These are phyloP conservation scores for Drosophila eugracilis DNA, from an alignment of 1,140 invertebrate genomes.

Conservation along the genomic window DNA sequence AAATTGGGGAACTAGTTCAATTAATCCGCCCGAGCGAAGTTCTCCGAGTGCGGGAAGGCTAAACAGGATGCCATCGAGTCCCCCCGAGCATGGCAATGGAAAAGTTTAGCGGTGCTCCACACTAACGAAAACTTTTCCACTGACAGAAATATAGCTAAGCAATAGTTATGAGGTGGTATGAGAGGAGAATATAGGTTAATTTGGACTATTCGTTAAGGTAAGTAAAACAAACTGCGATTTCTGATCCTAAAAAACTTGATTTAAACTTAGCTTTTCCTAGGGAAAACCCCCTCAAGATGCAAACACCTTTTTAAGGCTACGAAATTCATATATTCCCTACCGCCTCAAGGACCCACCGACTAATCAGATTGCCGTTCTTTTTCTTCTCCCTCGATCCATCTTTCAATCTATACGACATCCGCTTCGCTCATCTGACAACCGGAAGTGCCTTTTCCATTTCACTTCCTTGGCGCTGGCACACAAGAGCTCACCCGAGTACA, in stretches of 20 bases:
- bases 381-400: slow-evolving; percentile 5
- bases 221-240: no score
- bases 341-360: not conserved
- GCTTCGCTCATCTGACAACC: slow-evolving; percentile 18
- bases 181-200: no score
- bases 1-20: slow-evolving; percentile 54
- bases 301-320: no score
- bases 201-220: no score
- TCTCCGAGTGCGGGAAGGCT: not conserved
- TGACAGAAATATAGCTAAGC: no score
- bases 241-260: not conserved
- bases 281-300: no score
- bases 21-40: slow-evolving; percentile 42
- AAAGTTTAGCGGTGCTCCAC: slow-evolving; percentile 15
- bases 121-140: slow-evolving; percentile 15
- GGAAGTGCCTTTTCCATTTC: slow-evolving; percentile 35
- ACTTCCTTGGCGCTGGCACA: slow-evolving; percentile 22
- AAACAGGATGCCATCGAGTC: slow-evolving; percentile 21
- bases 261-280: no score
- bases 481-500: not conserved
- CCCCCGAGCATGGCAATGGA: slow-evolving; percentile 32
- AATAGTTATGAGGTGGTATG: no score
- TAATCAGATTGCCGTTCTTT: slow-evolving; percentile 16
- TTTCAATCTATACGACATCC: slow-evolving; percentile 27
- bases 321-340: not conserved